Evolutionary conservation across 2,888 invertebrate genomes (phyloP).

Genomic region (Arctia plantaginis): DNA sequence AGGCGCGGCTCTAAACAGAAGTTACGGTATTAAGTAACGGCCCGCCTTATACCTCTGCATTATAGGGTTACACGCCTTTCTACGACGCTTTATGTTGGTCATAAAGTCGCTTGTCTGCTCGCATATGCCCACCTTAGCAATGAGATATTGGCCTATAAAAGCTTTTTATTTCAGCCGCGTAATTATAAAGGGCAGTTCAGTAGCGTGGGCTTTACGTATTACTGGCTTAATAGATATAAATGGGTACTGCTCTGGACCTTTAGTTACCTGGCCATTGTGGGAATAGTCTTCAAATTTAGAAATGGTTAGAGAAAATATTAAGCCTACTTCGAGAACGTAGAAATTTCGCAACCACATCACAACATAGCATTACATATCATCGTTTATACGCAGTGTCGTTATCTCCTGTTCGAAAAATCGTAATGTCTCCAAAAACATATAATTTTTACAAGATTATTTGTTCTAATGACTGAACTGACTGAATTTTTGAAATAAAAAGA

Average conservation of each 20-base stretch:
- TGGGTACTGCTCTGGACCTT: conserved; percentile 21
- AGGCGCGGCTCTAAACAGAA: conserved; percentile 72
- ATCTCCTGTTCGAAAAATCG: not conserved
- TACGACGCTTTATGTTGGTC: conserved; percentile 70
- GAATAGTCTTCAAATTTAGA: not conserved
- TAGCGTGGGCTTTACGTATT: conserved; percentile 31
- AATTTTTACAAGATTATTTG: not conserved
- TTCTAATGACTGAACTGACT: not conserved
- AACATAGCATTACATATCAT: not conserved
- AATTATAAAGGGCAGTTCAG: conserved; percentile 47
- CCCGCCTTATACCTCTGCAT: conserved; percentile 58
- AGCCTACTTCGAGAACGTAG: not conserved
- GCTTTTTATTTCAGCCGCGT: conserved; percentile 57
- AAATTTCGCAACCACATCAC: not conserved
- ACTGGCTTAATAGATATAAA: conserved; percentile 28
- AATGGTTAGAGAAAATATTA: not conserved
- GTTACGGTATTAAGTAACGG: conserved; percentile 79
- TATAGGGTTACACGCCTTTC: conserved; percentile 61
- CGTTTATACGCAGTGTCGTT: not conserved
- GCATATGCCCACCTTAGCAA: conserved; percentile 64
- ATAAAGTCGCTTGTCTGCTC: conserved; percentile 70
- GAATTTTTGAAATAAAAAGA: not conserved
- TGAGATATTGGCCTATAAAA: conserved; percentile 66
- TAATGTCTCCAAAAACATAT: not conserved
- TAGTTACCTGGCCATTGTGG: not conserved